Evolutionary conservation across 2,888 invertebrate species (phyloP).

Genomic region (Nomada flava): DNA sequence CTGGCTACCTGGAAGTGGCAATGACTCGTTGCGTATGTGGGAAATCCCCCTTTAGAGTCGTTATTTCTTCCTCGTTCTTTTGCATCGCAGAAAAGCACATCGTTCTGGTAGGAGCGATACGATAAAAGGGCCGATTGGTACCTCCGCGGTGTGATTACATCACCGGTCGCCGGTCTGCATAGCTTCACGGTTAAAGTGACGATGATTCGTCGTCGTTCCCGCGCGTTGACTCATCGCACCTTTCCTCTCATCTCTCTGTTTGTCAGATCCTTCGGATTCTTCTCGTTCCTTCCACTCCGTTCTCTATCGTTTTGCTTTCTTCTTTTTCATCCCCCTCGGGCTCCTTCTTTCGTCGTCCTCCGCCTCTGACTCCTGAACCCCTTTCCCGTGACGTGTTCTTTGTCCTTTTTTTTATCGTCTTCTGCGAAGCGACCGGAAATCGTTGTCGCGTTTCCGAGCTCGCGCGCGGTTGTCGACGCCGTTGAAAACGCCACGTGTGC

Average conservation of each 20-base stretch:
- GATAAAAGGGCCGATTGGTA: constrained; percentile 58
- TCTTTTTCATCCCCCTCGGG: not conserved
- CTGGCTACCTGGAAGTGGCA: constrained; percentile 59
- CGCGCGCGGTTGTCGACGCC: constrained; percentile 43
- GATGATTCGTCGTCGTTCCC: constrained; percentile 63
- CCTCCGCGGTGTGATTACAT: constrained; percentile 59
- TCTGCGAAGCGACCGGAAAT: constrained; percentile 71
- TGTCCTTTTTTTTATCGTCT: constrained; percentile 53
- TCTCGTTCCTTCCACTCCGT: not conserved
- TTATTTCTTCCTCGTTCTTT: constrained; percentile 57
- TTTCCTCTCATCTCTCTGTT: constrained; percentile 21
- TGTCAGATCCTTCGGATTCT: not conserved
- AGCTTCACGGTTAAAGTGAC: constrained; percentile 62
- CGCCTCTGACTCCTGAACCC: constrained; percentile 15
- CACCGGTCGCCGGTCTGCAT: constrained; percentile 60
- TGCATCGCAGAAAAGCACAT: constrained; percentile 61
- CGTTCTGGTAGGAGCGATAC: constrained; percentile 41
- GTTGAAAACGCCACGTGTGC: constrained; percentile 61
- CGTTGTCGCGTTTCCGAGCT: constrained; percentile 58
- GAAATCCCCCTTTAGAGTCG: constrained; percentile 54
- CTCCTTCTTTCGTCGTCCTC: constrained; percentile 3
- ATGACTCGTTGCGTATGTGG: constrained; percentile 60
- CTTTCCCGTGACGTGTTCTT: constrained; percentile 23
- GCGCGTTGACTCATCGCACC: constrained; percentile 61
- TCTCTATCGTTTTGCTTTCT: not conserved